These are phyloP conservation scores for Rhinoderma darwinii DNA, from an alignment of 2,113 vertebrate species.

Conservation along the genomic window DNA sequence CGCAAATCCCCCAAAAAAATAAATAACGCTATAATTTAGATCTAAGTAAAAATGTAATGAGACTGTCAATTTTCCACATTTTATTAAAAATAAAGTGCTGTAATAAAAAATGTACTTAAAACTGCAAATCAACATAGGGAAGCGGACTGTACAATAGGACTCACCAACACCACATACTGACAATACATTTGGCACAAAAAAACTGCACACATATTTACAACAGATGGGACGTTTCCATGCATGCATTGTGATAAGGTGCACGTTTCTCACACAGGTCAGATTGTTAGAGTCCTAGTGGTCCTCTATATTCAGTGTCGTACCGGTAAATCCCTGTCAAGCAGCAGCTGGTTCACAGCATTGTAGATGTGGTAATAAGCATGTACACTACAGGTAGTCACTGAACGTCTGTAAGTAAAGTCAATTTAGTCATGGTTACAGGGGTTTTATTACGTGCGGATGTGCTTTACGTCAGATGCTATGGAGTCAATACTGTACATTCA, in stretches of 20 bases:
- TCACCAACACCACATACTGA: constrained; percentile 34
- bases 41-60: neutral
- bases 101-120: constrained; percentile 29
- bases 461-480: constrained; percentile 24
- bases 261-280: neutral
- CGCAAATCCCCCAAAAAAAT: too few species aligned
- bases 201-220: constrained; percentile 50
- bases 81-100: constrained; percentile 60
- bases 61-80: constrained; percentile 11
- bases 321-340: constrained; percentile 25
- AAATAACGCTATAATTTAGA: neutral
- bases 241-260: constrained; percentile 45
- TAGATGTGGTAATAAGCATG: constrained; percentile 15
- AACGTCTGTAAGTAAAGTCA: neutral
- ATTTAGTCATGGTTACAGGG: neutral
- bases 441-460: neutral
- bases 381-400: constrained; percentile 8
- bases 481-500: constrained; percentile 39
- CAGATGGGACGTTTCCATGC: constrained; percentile 16
- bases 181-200: constrained; percentile 52
- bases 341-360: constrained; percentile 37
- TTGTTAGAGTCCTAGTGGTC: constrained; percentile 34
- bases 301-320: constrained; percentile 14
- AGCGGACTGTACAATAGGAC: constrained; percentile 22
- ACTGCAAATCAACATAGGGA: constrained; percentile 21